phyloP scores from a whole-genome alignment of 2,113 vertebrate species.

The Oreochromis tanganicae region DNA sequence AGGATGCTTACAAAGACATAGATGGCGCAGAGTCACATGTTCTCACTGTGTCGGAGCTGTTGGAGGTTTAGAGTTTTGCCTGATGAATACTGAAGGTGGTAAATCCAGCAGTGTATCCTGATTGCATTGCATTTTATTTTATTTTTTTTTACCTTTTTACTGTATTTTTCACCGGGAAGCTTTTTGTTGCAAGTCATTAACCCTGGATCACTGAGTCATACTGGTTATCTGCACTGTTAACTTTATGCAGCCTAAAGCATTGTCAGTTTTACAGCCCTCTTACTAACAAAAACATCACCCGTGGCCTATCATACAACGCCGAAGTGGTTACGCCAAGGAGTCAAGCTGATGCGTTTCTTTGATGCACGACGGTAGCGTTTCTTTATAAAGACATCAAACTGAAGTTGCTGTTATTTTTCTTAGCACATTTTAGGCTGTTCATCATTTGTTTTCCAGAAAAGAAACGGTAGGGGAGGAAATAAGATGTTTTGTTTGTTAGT shows the following conservation, averaged over 20 bases:
- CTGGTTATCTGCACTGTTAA: not conserved
- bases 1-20: conserved; percentile 18
- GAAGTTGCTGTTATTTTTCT: not conserved
- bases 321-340: not conserved
- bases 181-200: not conserved
- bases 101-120: not conserved
- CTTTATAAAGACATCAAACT: not conserved
- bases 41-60: not conserved
- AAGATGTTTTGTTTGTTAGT: not conserved
- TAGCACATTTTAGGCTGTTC: not conserved
- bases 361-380: not conserved
- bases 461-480: not conserved
- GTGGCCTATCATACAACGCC: not conserved
- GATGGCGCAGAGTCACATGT: not conserved
- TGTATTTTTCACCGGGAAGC: not conserved
- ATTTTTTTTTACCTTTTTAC: not conserved
- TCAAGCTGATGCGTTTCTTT: not conserved
- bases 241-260: not conserved
- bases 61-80: conserved; percentile 12
- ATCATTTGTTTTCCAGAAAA: not conserved
- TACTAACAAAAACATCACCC: not conserved
- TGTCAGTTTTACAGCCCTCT: not conserved
- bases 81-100: not conserved
- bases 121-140: not conserved
- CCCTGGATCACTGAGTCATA: not conserved